Percentiles rank a stretch among this genome's conserved stretches.
Evolutionary conservation across 2,888 invertebrate species (phyloP).

Genomic region (Argyresthia goedartella): DNA sequence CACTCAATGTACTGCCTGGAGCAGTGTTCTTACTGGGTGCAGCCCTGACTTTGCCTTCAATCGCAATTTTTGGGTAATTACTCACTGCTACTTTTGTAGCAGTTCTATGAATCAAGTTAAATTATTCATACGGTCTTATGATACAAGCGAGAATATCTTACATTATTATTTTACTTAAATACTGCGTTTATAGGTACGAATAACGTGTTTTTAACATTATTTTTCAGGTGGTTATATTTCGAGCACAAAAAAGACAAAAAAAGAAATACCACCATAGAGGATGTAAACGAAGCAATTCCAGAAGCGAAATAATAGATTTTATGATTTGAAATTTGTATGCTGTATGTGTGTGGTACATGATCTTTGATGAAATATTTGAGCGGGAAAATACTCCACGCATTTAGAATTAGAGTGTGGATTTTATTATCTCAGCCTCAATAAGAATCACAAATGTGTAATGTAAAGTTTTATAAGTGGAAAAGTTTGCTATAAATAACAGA

Average conservation of each 20-base stretch:
- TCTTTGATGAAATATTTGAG: too few species aligned
- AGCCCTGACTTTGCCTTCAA: constrained; percentile 75
- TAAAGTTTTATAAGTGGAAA: too few species aligned
- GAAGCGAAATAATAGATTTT: background rate
- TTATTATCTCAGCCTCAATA: too few species aligned
- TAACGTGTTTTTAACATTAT: background rate
- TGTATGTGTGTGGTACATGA: background rate
- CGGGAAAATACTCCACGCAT: too few species aligned
- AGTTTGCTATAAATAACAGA: too few species aligned
- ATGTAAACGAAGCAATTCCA: background rate
- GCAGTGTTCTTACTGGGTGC: constrained; percentile 79
- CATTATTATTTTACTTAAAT: too few species aligned
- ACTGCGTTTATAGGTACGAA: too few species aligned
- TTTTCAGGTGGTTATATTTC: constrained; percentile 44
- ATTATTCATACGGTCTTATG: too few species aligned
- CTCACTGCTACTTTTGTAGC: background rate
- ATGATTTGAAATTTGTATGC: background rate
- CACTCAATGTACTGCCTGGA: constrained; percentile 75
- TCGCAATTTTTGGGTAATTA: constrained; percentile 74
- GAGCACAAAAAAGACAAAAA: constrained; percentile 35
- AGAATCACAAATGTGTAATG: too few species aligned
- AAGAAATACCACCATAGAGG: constrained; percentile 10
- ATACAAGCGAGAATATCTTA: too few species aligned
- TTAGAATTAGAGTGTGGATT: too few species aligned
- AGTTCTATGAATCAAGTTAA: too few species aligned